Conservation (phyloP, 1,140 invertebrate species). For the Pseudomyrmex sp. region DNA sequence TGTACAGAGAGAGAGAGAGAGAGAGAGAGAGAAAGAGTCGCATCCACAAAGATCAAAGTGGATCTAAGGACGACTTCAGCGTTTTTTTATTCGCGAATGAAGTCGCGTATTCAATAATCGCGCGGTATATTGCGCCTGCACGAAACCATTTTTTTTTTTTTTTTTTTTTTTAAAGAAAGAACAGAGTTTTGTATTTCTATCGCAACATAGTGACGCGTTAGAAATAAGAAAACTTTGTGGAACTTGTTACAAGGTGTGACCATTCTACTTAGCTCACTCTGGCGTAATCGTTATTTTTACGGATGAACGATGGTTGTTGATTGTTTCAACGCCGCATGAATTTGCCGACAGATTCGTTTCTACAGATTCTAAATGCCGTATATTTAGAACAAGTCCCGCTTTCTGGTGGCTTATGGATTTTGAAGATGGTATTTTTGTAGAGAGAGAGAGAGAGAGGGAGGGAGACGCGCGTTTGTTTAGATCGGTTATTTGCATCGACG, state of each 20-base stretch:
- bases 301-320: background rate
- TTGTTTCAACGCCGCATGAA: background rate
- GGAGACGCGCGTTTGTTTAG: slow-evolving; percentile 71
- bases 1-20: background rate
- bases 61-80: background rate
- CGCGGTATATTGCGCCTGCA: background rate
- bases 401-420: slow-evolving; percentile 41
- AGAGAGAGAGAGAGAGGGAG: background rate
- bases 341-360: background rate
- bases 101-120: background rate
- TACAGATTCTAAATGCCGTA: background rate
- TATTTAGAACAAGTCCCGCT: slow-evolving; percentile 29
- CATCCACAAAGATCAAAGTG: background rate
- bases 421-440: slow-evolving; percentile 60
- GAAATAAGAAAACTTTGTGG: background rate
- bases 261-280: background rate
- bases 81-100: slow-evolving; percentile 23
- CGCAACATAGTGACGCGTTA: background rate
- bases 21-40: background rate
- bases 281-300: slow-evolving; percentile 48
- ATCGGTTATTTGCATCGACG: slow-evolving; percentile 71
- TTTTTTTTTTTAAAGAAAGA: background rate
- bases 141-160: slow-evolving; percentile 10
- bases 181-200: too few species aligned
- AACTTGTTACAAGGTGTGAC: background rate